Conservation (phyloP, 2,888 invertebrate species). For the Fragum sueziense region DNA sequence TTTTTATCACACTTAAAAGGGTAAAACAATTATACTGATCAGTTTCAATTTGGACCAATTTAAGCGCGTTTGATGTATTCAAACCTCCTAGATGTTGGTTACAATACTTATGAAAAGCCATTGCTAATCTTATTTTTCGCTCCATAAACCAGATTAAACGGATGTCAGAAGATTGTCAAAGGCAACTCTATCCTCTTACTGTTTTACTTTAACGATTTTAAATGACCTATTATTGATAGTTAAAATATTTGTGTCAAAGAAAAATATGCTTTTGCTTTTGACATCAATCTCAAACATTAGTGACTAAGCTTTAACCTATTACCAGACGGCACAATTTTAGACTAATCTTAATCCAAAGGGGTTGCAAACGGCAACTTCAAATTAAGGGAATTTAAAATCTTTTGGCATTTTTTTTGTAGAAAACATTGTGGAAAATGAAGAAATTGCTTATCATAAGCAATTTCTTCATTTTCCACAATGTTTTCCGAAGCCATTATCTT, state of each 20-base stretch:
- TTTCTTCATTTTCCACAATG: too few species aligned
- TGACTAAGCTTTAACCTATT: not conserved
- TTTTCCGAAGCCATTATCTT: too few species aligned
- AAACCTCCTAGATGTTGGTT: not conserved
- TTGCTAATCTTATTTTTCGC: constrained; percentile 42
- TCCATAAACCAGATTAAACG: constrained; percentile 38
- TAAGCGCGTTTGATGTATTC: constrained; percentile 43
- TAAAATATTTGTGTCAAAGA: constrained; percentile 25
- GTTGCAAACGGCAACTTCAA: too few species aligned
- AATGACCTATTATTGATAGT: constrained; percentile 19
- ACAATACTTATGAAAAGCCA: constrained; percentile 20
- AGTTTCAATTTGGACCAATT: constrained; percentile 38
- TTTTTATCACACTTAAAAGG: not conserved
- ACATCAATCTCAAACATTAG: not conserved
- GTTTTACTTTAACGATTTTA: constrained; percentile 21
- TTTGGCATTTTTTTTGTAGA: too few species aligned
- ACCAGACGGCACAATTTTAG: too few species aligned
- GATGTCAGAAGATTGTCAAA: constrained; percentile 39
- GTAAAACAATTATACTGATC: constrained; percentile 45
- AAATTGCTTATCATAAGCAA: too few species aligned
- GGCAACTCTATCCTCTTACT: constrained; percentile 26
- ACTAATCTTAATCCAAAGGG: too few species aligned
- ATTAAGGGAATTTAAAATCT: too few species aligned
- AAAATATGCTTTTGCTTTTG: constrained; percentile 10
- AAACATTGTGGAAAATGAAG: too few species aligned